Base-by-base conservation (phyloP, 2,113 vertebrate species). In the Cercocebus atys region DNA sequence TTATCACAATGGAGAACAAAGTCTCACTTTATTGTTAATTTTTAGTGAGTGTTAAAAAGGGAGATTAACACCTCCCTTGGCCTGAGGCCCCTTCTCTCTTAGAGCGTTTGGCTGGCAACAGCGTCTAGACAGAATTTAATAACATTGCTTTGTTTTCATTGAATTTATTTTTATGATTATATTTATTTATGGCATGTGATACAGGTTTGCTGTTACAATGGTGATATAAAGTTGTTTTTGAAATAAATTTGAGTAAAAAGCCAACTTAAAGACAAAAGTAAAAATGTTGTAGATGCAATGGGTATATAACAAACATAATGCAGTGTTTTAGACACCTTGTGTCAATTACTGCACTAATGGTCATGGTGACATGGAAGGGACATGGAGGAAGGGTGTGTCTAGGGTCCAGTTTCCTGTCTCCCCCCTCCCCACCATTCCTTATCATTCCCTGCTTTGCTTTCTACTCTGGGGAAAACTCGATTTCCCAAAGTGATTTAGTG, bases 161-260 rank as follows among this genome's bases (percentile, higher is more conserved):
- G 43, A 85, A 95, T 92, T 96, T 88, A 87, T 90, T 95, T 96
- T 92, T 55, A 47, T 61, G 61, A 93, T 93, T 93, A 45, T 45
- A 80, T 92, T 94, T 96, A 89, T 90, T 95, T 92, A 93, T 35
- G 20, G 84, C 40, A 80, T 66, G 8, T 38, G 85, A 89, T 84
- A 73, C 0, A 80, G 17, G 8, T 89, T 92, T 92, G 93, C 61
- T 87, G n/a, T 57, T 84, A 68, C 4, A 78, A 20, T 72, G 61
- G 59, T 52, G 80, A 79, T n/a, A 11, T 3, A 61, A 92, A 68
- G 35, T 76, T 88, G 94, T 22, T 73, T 93, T 76, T 93, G 22
- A 84, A 93, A 30, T 95, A 76, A 35, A 81, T 88, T 92, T 84
- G 68, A 93, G 57, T 45, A 75, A 75, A 93, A 66, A 79, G 18